Conservation (phyloP, 2,113 vertebrate species). For the Dasyornis broadbenti region DNA sequence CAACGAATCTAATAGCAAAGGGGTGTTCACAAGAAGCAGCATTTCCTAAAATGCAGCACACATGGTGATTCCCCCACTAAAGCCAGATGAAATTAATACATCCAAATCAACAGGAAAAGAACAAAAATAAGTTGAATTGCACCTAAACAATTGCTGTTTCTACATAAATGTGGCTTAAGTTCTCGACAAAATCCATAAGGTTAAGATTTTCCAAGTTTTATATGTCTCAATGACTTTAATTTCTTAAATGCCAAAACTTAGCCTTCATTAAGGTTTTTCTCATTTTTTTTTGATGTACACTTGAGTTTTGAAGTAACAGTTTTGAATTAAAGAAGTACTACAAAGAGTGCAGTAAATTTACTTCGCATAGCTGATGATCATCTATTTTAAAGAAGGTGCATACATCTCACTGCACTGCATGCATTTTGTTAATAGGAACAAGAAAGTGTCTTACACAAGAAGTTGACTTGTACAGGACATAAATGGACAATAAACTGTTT, state of each 20-base stretch:
- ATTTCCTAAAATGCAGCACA: not conserved
- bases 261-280: not conserved
- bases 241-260: not conserved
- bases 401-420: rapidly evolving
- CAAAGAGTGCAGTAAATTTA: not conserved
- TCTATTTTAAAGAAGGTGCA: not conserved
- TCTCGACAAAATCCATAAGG: not conserved
- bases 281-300: not conserved
- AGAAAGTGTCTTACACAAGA: not conserved
- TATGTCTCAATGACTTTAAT: not conserved
- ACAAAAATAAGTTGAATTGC: rapidly evolving
- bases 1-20: not conserved
- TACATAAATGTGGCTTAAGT: not conserved
- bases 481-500: not conserved
- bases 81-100: not conserved
- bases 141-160: not conserved
- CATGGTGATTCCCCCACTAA: not conserved
- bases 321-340: not conserved
- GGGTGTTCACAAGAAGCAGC: not conserved
- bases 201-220: not conserved
- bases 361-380: not conserved
- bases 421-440: not conserved
- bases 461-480: not conserved
- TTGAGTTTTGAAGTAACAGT: not conserved
- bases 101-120: not conserved